Evolutionary conservation across 2,797 vertebrate species (phyloP).

Genomic region (Pantherophis vulpinus): DNA sequence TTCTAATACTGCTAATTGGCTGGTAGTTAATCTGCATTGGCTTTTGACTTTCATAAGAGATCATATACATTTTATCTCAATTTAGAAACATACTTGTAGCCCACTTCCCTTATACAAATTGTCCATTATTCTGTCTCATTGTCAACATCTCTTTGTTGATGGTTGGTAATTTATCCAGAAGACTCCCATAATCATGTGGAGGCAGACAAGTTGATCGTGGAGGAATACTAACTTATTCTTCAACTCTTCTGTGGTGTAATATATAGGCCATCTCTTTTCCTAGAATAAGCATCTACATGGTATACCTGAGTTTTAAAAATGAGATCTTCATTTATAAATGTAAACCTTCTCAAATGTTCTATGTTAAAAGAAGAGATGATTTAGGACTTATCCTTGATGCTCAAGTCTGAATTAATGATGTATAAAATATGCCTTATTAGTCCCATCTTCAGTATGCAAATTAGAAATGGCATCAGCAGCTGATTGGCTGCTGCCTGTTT

Average conservation of each 20-base stretch:
- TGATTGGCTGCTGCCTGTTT: conserved; percentile 16
- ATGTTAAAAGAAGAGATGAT: background rate
- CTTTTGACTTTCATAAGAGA: background rate
- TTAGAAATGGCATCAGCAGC: background rate
- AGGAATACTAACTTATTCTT: background rate
- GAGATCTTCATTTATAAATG: background rate
- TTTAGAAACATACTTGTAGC: background rate
- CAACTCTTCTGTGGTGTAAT: background rate
- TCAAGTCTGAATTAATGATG: background rate
- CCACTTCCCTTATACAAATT: background rate
- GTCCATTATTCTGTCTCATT: background rate
- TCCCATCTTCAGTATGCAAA: conserved; percentile 14
- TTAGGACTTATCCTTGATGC: background rate
- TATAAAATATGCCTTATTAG: background rate
- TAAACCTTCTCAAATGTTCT: background rate
- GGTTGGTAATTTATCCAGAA: background rate
- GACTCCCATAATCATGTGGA: background rate
- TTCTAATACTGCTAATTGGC: background rate
- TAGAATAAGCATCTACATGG: background rate
- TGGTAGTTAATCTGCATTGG: background rate
- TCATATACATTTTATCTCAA: background rate
- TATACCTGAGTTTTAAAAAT: background rate
- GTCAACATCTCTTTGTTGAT: background rate
- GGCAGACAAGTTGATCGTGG: too few relatives aligned
- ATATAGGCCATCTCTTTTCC: background rate